Conservation (phyloP, 2,797 vertebrate genomes). For the Echiichthys vipera region DNA sequence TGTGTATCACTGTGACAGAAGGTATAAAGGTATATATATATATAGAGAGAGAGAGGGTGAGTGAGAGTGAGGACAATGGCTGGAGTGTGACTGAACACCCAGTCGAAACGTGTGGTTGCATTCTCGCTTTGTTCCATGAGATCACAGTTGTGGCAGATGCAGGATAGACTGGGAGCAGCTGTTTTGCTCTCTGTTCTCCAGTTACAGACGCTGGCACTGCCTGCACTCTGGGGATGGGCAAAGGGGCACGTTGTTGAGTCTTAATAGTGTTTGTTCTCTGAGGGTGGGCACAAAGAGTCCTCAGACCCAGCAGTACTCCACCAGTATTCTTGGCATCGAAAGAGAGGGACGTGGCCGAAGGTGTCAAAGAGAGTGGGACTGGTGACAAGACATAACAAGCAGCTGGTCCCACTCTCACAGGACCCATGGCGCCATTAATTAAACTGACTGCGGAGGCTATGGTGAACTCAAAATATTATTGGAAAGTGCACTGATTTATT, state of each 20-base stretch:
- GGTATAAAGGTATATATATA: constrained; percentile 26
- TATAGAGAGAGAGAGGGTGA: not conserved
- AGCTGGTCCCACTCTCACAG: constrained; percentile 75
- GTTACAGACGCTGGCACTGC: constrained; percentile 82
- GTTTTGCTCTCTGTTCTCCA: constrained; percentile 82
- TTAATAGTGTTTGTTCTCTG: constrained; percentile 74
- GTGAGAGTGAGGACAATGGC: constrained; percentile 64
- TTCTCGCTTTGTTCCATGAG: constrained; percentile 89
- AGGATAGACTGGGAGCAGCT: constrained; percentile 89
- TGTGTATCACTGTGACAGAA: constrained; percentile 6
- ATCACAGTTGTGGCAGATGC: constrained; percentile 89
- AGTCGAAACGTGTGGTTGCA: constrained; percentile 81
- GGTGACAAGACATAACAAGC: constrained; percentile 76
- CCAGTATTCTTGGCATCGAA: constrained; percentile 72
- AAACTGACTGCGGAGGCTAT: constrained; percentile 30
- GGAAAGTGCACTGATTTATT: constrained; percentile 43
- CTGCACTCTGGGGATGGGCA: constrained; percentile 68
- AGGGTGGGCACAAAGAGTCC: constrained; percentile 78
- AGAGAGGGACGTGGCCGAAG: constrained; percentile 73
- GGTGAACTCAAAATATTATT: constrained; percentile 40
- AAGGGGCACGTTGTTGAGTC: constrained; percentile 66
- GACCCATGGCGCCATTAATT: constrained; percentile 77
- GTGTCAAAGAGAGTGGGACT: constrained; percentile 72
- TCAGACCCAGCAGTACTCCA: constrained; percentile 50
- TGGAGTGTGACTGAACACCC: constrained; percentile 74